Evolutionary conservation across 2,113 vertebrate species (phyloP).

Genomic region (Mus musculus): DNA sequence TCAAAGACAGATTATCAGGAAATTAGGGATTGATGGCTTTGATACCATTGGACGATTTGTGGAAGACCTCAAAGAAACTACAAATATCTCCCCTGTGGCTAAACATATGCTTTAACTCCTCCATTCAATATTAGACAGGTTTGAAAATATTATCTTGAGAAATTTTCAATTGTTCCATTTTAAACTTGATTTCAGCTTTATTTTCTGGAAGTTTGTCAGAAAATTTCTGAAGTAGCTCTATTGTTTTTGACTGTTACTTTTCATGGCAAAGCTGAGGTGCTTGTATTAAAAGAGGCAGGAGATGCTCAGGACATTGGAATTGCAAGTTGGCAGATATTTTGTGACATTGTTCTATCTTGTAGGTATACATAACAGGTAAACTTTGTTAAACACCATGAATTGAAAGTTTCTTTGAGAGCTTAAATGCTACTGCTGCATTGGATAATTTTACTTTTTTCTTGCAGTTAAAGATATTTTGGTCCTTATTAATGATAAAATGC

Average conservation of each 20-base stretch:
- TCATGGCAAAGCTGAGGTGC: conserved; percentile 95
- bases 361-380: conserved; percentile 97
- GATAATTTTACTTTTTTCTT: conserved; percentile 99
- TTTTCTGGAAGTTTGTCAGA: conserved; percentile 94
- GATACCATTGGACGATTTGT: conserved; percentile 95
- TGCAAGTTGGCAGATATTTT: conserved; percentile 93
- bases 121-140: conserved; percentile 96
- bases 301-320: conserved; percentile 93
- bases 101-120: conserved; percentile 97
- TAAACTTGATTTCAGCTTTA: conserved; percentile 94
- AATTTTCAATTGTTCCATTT: conserved; percentile 97
- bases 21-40: conserved; percentile 94
- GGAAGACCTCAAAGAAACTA: conserved; percentile 95
- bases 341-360: conserved; percentile 97
- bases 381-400: conserved; percentile 97
- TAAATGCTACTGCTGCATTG: conserved; percentile 95
- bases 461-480: conserved; percentile 99
- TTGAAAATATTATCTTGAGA: conserved; percentile 97
- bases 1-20: conserved; percentile 91
- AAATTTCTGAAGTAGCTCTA: conserved; percentile 95
- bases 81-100: conserved; percentile 97
- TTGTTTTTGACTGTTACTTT: conserved; percentile 93
- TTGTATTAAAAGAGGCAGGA: conserved; percentile 95
- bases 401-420: conserved; percentile 95
- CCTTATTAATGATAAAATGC: conserved; percentile 99